phyloP scores from a whole-genome alignment of 2,113 vertebrate genomes.

The Nothocercus nigrocapillus region DNA sequence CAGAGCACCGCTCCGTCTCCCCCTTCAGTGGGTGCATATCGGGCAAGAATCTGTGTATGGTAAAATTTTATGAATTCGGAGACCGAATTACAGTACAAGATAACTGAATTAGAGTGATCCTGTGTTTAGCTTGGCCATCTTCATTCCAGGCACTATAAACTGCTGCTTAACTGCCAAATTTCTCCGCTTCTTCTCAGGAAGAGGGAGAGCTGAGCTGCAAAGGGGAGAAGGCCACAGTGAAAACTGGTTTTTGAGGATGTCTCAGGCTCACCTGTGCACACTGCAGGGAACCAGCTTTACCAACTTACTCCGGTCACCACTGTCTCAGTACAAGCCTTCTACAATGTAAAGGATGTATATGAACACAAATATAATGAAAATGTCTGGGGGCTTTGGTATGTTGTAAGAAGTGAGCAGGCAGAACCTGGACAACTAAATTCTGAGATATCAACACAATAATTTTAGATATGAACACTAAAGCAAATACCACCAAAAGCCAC shows the following conservation, averaged over 20 bases:
- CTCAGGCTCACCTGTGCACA: neutral
- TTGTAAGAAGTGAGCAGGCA: constrained; percentile 1
- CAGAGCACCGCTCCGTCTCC: neutral
- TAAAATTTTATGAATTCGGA: neutral
- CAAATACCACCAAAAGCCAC: neutral
- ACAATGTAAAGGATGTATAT: neutral
- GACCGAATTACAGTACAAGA: neutral
- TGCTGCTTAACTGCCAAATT: rapidly evolving
- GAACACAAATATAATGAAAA: neutral
- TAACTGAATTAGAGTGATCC: neutral
- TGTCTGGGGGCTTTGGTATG: neutral
- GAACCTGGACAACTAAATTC: neutral
- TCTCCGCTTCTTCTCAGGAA: rapidly evolving
- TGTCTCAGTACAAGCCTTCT: neutral
- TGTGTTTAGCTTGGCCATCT: neutral
- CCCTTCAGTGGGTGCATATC: neutral
- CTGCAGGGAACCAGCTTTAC: neutral
- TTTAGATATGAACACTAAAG: constrained; percentile 14
- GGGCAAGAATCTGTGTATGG: neutral
- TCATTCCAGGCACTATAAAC: neutral
- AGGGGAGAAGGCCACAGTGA: neutral
- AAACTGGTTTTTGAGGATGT: neutral
- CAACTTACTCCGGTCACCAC: neutral
- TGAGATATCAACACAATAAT: neutral
- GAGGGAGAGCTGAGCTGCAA: neutral